Base-by-base conservation (phyloP, 2,888 invertebrate species). In the Merodon equestris region DNA sequence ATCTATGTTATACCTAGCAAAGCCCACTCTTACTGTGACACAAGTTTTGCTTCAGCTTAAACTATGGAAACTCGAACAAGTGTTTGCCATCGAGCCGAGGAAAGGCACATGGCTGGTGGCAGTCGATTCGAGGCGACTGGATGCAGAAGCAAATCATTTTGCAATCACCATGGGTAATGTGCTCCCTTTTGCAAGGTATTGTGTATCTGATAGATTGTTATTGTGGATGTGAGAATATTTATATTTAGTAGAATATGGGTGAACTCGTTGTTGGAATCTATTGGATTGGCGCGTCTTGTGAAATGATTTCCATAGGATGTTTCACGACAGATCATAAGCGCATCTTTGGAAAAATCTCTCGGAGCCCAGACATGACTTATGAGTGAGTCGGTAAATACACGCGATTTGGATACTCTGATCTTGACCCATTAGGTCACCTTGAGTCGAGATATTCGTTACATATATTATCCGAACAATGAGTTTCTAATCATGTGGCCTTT, bases 111-210 rank as follows among this genome's bases (percentile, higher is more conserved):
- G n/a, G 14, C 42, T 54, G 54, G n/a, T n/a, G n/a, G n/a, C n/a
- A n/a, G n/a, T n/a, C n/a, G n/a, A n/a, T n/a, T n/a, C 61, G 71
- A 61, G 71, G n/a, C 40, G 60, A 50, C 60, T 71, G 66, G 9
- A 71, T 67, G 66, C 64, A 19, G 45, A 76, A 56, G 76, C 50
- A 67, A 72, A 67, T 67, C 50, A 71, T 77, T 66, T 77, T 72
- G 72, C 66, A 77, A 77, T 77, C 71, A 15, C 60, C 40, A 70
- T 27, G 66, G 61, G 56, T 61, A 72, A 61, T 51, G 66, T 66
- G 72, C 72, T 77, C 71, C 76, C 76, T 77, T 77, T 76, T 72
- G 72, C 66, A 71, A 76, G 56, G 60, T 54, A 76, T 76, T 72
- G 72, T 72, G 60, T 77, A 53, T 67, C 72, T 60, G 48, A 77